Percentiles rank a stretch among this genome's conserved stretches.
Evolutionary conservation across 2,888 invertebrate genomes (phyloP).

Genomic region (Trissolcus brochymenae): DNA sequence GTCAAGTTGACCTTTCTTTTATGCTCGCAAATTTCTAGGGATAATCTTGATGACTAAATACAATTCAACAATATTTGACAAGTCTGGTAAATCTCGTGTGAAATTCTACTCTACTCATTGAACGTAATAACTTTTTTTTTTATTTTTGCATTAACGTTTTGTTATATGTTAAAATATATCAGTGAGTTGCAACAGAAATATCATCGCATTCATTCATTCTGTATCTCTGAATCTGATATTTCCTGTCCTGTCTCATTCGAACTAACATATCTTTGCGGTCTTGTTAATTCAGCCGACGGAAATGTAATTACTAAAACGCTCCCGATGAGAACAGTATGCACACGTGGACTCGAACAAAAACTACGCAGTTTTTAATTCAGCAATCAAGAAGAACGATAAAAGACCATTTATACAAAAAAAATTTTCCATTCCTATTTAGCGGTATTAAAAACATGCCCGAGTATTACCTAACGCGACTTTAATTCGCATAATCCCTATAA

Average conservation of each 20-base stretch:
- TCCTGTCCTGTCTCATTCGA: conserved; percentile 10
- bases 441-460: neutral
- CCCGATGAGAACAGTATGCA: neutral
- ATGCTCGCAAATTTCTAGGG: too few species aligned
- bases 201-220: conserved; percentile 4
- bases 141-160: too few species aligned
- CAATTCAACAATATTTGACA: too few species aligned
- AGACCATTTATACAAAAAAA: neutral
- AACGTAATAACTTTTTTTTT: too few species aligned
- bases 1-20: too few species aligned
- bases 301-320: conserved; percentile 11
- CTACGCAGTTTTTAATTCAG: neutral
- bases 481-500: neutral
- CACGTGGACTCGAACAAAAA: conserved; percentile 2
- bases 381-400: neutral
- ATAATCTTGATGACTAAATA: too few species aligned
- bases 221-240: conserved; percentile 8
- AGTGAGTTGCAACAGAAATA: conserved; percentile 5
- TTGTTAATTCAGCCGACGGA: neutral
- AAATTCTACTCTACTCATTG: too few species aligned
- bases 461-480: neutral
- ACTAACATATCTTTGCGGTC: conserved; percentile 1
- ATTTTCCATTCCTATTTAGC: conserved; percentile 3
- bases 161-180: too few species aligned
- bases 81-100: too few species aligned